phyloP scores from a whole-genome alignment of 1,140 invertebrate species.

The Globodera rostochiensis region DNA sequence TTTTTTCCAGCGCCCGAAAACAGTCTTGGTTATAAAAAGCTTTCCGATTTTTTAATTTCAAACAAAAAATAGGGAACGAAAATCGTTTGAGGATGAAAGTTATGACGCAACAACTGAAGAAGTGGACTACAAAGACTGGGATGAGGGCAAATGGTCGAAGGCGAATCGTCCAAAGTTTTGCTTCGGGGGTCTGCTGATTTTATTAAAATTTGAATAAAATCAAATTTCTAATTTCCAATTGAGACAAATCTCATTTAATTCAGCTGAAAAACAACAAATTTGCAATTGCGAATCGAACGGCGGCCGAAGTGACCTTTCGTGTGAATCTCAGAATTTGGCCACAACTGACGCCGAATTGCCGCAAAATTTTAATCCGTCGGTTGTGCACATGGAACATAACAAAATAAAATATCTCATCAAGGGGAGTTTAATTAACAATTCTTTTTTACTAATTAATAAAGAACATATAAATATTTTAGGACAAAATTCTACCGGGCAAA shows the following conservation, averaged over 20 bases:
- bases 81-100: background rate
- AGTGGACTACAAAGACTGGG: background rate
- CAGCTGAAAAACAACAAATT: background rate
- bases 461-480: background rate
- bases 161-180: background rate
- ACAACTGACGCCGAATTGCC: background rate
- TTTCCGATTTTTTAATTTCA: background rate
- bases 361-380: background rate
- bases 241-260: background rate
- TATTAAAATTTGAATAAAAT: too few species aligned
- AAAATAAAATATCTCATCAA: background rate
- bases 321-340: background rate
- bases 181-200: background rate
- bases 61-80: background rate
- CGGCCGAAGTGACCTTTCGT: background rate
- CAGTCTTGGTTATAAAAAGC: background rate
- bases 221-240: background rate
- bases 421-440: background rate
- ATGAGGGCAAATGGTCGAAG: background rate
- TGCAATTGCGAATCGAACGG: background rate
- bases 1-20: background rate
- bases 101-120: background rate
- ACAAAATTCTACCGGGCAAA: slow-evolving; percentile 33
- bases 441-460: background rate
- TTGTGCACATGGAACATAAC: background rate